Evolutionary conservation across 2,113 vertebrate genomes (phyloP).

Genomic region (Eudyptes chrysolophus): DNA sequence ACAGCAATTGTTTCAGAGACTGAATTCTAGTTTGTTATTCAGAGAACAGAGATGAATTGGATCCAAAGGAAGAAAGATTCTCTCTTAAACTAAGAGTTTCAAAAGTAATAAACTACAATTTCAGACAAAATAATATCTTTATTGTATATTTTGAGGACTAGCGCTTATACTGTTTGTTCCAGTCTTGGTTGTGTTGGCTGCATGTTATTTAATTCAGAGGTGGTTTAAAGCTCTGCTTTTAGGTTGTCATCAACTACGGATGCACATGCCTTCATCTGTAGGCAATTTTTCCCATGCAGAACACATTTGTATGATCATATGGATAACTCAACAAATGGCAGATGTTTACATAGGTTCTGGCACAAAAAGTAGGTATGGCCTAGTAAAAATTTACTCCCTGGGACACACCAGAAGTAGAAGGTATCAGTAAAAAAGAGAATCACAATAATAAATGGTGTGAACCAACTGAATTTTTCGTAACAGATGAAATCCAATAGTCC

Average conservation of each 20-base stretch:
- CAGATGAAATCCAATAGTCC: neutral
- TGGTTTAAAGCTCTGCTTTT: neutral
- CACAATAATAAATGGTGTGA: neutral
- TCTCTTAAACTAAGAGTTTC: neutral
- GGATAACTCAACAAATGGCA: neutral
- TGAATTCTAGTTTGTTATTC: neutral
- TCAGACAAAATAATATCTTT: neutral
- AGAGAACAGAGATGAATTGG: neutral
- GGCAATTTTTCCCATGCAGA: neutral
- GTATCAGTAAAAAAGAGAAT: neutral
- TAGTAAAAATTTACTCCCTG: neutral
- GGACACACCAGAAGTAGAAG: neutral
- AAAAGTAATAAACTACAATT: neutral
- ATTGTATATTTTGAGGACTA: neutral
- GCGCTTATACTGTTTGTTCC: neutral
- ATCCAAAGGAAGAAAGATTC: slow-evolving; percentile 37
- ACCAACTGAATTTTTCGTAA: neutral
- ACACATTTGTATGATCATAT: neutral
- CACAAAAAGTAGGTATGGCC: neutral
- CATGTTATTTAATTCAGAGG: neutral
- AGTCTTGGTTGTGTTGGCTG: neutral
- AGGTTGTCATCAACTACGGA: neutral
- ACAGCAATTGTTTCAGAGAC: neutral
- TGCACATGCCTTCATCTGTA: neutral
- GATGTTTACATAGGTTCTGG: neutral